A percentile compares a stretch with the other conserved stretches of the same genome.
These are phyloP conservation scores for Heliopora coerulea DNA, from an alignment of 92 coral and sea anemone genomes.

Conservation along the genomic window DNA sequence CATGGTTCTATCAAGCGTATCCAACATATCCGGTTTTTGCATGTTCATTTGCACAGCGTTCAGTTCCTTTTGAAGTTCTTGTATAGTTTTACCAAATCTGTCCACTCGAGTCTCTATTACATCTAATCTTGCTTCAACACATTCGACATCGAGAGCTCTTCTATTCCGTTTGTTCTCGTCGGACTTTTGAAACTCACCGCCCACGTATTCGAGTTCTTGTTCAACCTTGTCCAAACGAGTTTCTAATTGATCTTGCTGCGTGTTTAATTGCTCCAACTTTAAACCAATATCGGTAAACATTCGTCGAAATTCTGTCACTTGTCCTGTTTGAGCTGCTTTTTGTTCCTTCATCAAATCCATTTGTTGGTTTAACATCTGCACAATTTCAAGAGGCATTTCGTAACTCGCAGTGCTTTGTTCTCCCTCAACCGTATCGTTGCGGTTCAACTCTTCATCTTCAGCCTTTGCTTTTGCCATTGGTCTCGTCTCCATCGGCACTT, in stretches of 20 bases:
- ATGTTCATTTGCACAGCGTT: not conserved
- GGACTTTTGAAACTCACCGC: slow-evolving; percentile 2
- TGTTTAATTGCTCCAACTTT: not conserved
- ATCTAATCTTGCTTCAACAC: slow-evolving; percentile 26
- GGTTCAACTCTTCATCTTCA: not conserved
- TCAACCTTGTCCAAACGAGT: not conserved
- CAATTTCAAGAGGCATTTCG: not conserved
- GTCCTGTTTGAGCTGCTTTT: slow-evolving; percentile 9
- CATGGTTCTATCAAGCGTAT: too few species aligned
- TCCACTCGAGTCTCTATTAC: slow-evolving; percentile 18
- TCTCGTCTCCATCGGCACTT: slow-evolving; percentile 14
- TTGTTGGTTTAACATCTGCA: not conserved
- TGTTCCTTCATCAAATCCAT: not conserved
- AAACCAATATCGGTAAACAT: not conserved
- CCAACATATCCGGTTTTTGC: not conserved
- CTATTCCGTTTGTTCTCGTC: slow-evolving; percentile 10
- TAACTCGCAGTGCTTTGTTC: not conserved
- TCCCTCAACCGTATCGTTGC: slow-evolving; percentile 1
- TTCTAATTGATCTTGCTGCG: slow-evolving; percentile 17
- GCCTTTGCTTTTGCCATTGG: too few species aligned
- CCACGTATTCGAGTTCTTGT: not conserved
- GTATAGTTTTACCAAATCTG: not conserved
- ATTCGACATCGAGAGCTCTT: slow-evolving; percentile 2
- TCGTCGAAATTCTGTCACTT: slow-evolving; percentile 11
- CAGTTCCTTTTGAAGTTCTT: slow-evolving; percentile 2